Base-by-base conservation (phyloP, 1,140 invertebrate genomes). In the Pogonomyrmex barbatus region DNA sequence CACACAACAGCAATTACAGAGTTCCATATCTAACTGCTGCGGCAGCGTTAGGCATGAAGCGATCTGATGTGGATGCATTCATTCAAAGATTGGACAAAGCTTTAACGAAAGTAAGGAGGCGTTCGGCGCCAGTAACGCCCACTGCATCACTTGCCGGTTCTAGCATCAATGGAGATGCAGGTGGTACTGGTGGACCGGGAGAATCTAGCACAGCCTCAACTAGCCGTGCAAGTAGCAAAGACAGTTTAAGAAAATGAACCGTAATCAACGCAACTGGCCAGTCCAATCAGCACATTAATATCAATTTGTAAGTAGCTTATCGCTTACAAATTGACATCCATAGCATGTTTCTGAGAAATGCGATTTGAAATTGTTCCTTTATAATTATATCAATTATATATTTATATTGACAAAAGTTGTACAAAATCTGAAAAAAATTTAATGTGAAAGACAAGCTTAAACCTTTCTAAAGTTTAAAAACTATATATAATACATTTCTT, bases 21-120 rank as follows among this genome's bases (percentile, higher is more conserved):
- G 94, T 95, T 76, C 95, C 96, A 30, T 97, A 97, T 91, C 94
- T 97, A 62, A 97, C 97, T 30, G 97, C 96, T 63, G 97, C 97
- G 30, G 97, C 97, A 17, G 95, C 96, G 33, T 95, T 97, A 75
- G 97, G 97, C n/a, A 97, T 97, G 95, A 96, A 96, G 56, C 95
- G 95, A 89, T 92, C 94, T 4, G 97, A 97, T 87, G 95, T 97
- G 24, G 96, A 97, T 91, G 89, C 94, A 36, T 97, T 97, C 94
- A 94, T 97, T 47, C 95, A 96, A 83, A 94, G 96, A 91, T 93
- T 97, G 54, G 96, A 96, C 86, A 97, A 97, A 92, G 95, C 95
- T 47, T 84, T 96, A 71, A 94, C 93, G 36, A 95, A 96, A 89
- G 92, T 96, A 17, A 95, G 95, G 78, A 94, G 95, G 68, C 94